Evolutionary conservation across 2,113 vertebrate genomes (phyloP).

Genomic region (Erinaceus europaeus): DNA sequence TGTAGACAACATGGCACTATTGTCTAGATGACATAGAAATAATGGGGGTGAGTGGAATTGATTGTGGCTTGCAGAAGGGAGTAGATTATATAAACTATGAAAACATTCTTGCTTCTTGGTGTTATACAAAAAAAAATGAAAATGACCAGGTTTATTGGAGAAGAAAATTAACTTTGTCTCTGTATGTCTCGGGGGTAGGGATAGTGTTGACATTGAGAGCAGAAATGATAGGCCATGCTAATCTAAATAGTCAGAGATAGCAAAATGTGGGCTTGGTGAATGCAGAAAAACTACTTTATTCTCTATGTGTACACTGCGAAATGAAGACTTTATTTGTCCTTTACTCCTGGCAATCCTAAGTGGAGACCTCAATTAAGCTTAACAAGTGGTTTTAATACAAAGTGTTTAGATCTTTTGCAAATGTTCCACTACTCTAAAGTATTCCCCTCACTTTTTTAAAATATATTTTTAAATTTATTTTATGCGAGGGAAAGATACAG

Average conservation of each 20-base stretch:
- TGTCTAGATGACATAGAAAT: not conserved
- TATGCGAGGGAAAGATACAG: not conserved
- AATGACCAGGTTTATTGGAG: not conserved
- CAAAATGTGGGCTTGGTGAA: not conserved
- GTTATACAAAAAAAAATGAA: slow-evolving; percentile 8
- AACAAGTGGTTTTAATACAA: not conserved
- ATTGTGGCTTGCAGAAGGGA: not conserved
- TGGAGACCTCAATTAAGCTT: not conserved
- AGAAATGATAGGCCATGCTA: not conserved
- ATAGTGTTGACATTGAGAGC: not conserved
- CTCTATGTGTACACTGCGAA: not conserved
- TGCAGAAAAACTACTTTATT: not conserved
- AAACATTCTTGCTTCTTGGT: not conserved
- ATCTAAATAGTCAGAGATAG: not conserved
- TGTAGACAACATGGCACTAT: not conserved
- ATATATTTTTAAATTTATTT: too few relatives aligned
- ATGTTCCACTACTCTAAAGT: not conserved
- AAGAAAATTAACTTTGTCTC: not conserved
- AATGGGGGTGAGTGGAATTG: not conserved
- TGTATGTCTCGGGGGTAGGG: not conserved
- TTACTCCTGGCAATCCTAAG: not conserved
- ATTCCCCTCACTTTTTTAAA: not conserved
- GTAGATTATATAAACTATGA: not conserved
- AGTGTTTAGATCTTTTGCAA: not conserved
- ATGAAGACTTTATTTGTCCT: not conserved